Evolutionary conservation across 2,888 invertebrate species (phyloP), one percentile per base, ranked within the genome.

Genomic region (Tolmerus cingulatus): DNA sequence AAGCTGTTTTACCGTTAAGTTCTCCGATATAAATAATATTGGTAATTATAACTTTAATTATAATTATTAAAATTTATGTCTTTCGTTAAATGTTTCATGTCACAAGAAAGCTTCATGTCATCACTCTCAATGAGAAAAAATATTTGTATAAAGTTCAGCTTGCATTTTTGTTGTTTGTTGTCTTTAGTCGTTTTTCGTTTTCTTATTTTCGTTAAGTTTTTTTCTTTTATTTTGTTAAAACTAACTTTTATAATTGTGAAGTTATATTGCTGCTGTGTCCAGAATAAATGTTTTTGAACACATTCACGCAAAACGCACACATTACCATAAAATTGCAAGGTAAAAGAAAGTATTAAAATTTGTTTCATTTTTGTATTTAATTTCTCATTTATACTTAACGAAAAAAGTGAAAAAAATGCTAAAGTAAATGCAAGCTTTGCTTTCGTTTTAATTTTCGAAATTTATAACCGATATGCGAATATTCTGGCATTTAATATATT

Each of bases 81-180:
- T 66, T 84, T 84, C 82, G 82, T 84, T 84, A 84, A 84, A 84
- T 84, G 82, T 84, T 84, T 84, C 82, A 84, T 84, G 66, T 66
- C 37, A 81, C 37, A 4, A 81, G 16, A 55, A 81, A 81, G 81
- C 81, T 81, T 51, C 51, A 55, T 55, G 55, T 81, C 23, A 84
- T 84, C 40, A 79, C 27, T 23, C 40, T 74, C 34, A 34, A 37
- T 37, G 37, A 43, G 9, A 66, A 66, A 37, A 37, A 40, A 12
- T 23, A 86, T 74, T 86, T 76, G 78, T 82, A 46, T 84, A 87
- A 87, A 88, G 87, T 79, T 87, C 30, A 88, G 88, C 85, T 88
- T 88, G 87, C 86, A 88, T 88, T 88, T 87, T 43, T 79, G 57
- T 87, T 40, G 43, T 46, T 66, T 86, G 74, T 51, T 86, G 74